Evolutionary conservation across 1,140 invertebrate species (phyloP), one percentile per base, ranked within the genome.

Genomic region (Aphidius gifuensis): DNA sequence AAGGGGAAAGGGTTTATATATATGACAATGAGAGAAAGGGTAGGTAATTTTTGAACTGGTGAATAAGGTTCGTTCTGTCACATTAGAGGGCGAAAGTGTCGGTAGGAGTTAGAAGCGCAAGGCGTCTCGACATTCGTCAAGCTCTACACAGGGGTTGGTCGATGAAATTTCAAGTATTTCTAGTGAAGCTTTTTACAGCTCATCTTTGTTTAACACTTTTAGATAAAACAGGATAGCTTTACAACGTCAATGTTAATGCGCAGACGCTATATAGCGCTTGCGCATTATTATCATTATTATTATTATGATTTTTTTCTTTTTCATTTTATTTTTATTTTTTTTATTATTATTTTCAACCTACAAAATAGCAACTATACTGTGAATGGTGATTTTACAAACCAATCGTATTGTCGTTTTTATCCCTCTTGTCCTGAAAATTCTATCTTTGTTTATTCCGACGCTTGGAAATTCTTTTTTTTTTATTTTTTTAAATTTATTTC

Each of bases 371-470:
- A 68, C 66, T 64, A 8, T 46, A 46, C 8, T 66, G 75, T 80
- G 75, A 80, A 80, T 80, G 79, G 79, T 78, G 78, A 80, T 74
- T 74, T 78, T 73, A 73, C 79, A 80, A 81, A 81, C 79, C 79
- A 81, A 80, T 80, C 79, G 80, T 80, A 79, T 80, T 78, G 75
- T 75, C 78, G 78, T 78, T 80, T 80, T 69, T 78, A 80, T 80
- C 78, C 79, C 78, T 80, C 77, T 79, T 77, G 65, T 61, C 70
- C 66, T 64, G 57, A 62, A 64, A 64, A 59, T 45, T 66, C 49
- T 39, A 38, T 68, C 67, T 48, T 51, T 40, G 47, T 68, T 58
- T 59, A 45, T 32, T 32, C 38, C 56, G 51, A 23, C n/a, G 44
- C n/a, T 4, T 5, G 23, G 16, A n/a, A 54, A 55, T n/a, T 56